Evolutionary conservation across 2,888 invertebrate genomes (phyloP).

Genomic region (Amitus sp.): DNA sequence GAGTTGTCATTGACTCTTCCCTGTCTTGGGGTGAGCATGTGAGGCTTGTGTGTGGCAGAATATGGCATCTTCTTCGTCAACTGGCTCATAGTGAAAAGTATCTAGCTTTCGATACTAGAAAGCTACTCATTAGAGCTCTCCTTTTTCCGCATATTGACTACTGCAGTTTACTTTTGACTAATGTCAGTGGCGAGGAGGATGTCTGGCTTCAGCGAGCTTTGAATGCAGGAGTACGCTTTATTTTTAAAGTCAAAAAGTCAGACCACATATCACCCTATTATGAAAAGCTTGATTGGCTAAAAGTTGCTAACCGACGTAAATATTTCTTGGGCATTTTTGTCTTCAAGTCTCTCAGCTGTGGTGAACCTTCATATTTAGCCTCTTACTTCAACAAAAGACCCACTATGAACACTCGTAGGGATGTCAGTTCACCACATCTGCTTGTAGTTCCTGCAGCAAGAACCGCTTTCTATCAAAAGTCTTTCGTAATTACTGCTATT

Average conservation of each 20-base stretch:
- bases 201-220: background rate
- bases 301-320: too few relatives aligned
- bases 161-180: background rate
- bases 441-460: background rate
- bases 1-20: background rate
- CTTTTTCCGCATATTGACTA: conserved; percentile 7
- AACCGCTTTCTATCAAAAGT: background rate
- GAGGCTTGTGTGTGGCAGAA: background rate
- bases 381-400: background rate
- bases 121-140: conserved; percentile 1
- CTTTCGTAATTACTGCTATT: background rate
- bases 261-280: too few relatives aligned
- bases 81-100: background rate
- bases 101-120: background rate
- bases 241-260: background rate
- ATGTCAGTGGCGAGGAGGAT: background rate
- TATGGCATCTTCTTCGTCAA: background rate
- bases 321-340: too few relatives aligned
- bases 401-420: too few relatives aligned
- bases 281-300: too few relatives aligned
- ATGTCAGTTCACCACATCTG: background rate
- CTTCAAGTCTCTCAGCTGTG: too few relatives aligned
- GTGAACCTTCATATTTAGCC: background rate
- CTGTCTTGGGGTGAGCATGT: background rate
- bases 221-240: background rate